Evolutionary conservation across 2,113 vertebrate species (phyloP).

Genomic region (Nannospalax galili): DNA sequence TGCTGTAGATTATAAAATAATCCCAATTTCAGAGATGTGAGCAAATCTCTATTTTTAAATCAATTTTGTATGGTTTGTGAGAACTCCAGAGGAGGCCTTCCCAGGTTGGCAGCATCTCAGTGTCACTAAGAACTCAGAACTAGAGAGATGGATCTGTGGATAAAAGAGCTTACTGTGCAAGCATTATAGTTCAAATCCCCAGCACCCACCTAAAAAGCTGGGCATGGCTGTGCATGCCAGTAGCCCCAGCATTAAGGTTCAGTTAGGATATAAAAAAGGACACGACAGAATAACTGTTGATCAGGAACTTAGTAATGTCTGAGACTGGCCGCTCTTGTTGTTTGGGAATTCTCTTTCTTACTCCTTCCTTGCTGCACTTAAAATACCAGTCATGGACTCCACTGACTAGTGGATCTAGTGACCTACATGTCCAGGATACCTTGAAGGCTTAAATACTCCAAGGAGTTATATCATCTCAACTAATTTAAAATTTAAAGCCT

Average conservation of each 20-base stretch:
- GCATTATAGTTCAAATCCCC: not conserved
- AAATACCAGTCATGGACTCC: not conserved
- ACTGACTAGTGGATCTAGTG: not conserved
- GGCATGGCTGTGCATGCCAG: too few relatives aligned
- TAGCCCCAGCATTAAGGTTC: too few relatives aligned
- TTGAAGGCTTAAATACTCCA: conserved; percentile 7
- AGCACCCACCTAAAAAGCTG: too few relatives aligned
- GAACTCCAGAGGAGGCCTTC: not conserved
- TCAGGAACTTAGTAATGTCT: not conserved
- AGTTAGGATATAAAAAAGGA: not conserved
- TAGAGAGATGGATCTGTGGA: not conserved
- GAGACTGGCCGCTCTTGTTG: not conserved
- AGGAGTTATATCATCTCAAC: not conserved
- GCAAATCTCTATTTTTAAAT: conserved; percentile 4
- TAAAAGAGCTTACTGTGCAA: not conserved
- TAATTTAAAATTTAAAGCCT: not conserved
- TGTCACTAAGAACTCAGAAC: not conserved
- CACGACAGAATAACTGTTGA: not conserved
- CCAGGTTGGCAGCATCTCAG: not conserved
- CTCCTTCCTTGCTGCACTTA: not conserved
- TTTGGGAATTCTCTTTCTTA: not conserved
- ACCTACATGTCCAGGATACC: not conserved
- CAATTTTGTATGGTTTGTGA: not conserved
- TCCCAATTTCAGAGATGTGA: conserved; percentile 19
- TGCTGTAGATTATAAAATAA: not conserved